Evolutionary conservation across 2,888 invertebrate genomes (phyloP), one percentile per base, ranked within the genome.

Genomic region (Nezara viridula): DNA sequence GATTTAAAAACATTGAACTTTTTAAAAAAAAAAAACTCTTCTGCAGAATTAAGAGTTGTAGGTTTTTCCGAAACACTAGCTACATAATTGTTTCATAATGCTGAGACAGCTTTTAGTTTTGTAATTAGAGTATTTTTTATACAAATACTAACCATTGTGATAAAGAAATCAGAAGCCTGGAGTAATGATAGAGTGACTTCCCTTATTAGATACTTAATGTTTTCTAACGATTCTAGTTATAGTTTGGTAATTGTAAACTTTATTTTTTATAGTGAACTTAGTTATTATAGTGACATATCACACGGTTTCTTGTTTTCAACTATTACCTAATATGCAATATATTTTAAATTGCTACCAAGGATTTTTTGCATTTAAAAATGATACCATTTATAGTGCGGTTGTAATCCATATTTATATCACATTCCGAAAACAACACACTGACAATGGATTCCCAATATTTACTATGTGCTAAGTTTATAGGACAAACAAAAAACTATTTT

Each of bases 51-150:
- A 73, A 37, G 32, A 73, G 32, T 60, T 4, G 12, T 32, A 16
- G 27, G 19, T 37, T 73, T 73, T 73, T 21, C 66, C 21, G 2
- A 21, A 81, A 81, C 40, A 10, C 5, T 44, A 81, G 44, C 44
- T 5, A 47, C 21, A n/a, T 44, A 81, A 44, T 81, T 81, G 16
- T 81, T 44, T 47, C 14, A 47, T 40, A 47, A 81, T 12, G 24
- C 44, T 77, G 40, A 44, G 81, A n/a, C 3, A n/a, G 44, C 44
- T n/a, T 12, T 47, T 81, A 81, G 44, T 40, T 81, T 81, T 81
- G n/a, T 81, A 44, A n/a, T n/a, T 81, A 81, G 44, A 81, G n/a
- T 81, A 81, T 86, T 86, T 52, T 86, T 86, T 86, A 86, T 50
- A 2, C 14, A 86, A 32, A 27, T 47, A 86, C 50, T 50, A 32